phyloP scores from a whole-genome alignment of 2,888 invertebrate species.

The Uropetala carovei region DNA sequence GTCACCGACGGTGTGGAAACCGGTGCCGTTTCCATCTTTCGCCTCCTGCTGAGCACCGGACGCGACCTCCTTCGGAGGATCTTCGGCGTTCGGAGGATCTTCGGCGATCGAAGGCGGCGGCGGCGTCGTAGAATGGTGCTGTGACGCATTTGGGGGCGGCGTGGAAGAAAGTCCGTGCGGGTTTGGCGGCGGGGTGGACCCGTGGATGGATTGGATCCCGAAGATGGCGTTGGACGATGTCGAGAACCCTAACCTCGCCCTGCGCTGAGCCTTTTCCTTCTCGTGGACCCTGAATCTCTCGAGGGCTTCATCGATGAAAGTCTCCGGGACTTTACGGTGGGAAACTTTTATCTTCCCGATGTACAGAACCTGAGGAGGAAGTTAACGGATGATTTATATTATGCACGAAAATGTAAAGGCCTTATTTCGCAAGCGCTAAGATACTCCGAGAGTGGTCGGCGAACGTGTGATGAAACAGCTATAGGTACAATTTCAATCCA shows the following conservation, averaged over 20 bases:
- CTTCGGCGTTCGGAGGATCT: slow-evolving; percentile 72
- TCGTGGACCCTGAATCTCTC: slow-evolving; percentile 89
- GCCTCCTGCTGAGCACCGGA: slow-evolving; percentile 67
- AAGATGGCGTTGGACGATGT: slow-evolving; percentile 23
- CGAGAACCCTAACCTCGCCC: slow-evolving; percentile 32
- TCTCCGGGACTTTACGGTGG: slow-evolving; percentile 89
- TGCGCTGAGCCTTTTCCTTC: slow-evolving; percentile 73
- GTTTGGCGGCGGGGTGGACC: neutral
- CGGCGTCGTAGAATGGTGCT: neutral
- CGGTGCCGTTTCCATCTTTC: slow-evolving; percentile 15
- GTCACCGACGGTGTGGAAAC: neutral
- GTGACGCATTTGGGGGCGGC: neutral
- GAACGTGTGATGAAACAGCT: neutral
- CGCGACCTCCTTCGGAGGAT: slow-evolving; percentile 70
- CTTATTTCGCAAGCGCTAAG: neutral
- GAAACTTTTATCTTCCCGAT: slow-evolving; percentile 94
- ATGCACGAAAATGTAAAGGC: neutral
- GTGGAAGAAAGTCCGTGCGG: neutral
- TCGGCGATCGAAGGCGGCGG: slow-evolving; percentile 73
- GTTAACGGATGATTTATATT: too few species aligned
- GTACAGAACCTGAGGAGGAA: slow-evolving; percentile 84
- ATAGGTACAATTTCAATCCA: too few species aligned
- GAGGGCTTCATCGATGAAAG: slow-evolving; percentile 93
- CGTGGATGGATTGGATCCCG: neutral
- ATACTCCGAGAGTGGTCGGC: too few species aligned